These are phyloP conservation scores for Clanis bilineata DNA, from an alignment of 2,888 invertebrate genomes.

Conservation along the genomic window DNA sequence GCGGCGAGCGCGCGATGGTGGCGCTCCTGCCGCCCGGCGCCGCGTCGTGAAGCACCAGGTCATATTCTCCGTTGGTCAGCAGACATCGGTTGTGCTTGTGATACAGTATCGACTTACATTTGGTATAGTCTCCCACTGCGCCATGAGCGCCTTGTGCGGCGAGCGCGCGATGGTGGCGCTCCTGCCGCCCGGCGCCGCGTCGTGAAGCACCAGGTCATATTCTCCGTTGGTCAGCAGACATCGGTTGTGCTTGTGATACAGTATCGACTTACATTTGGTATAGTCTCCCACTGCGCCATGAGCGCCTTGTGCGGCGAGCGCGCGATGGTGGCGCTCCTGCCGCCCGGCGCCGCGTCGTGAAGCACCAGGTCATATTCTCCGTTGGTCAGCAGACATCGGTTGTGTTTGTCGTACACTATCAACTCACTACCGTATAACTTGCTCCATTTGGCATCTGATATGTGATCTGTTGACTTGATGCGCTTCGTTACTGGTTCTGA, in stretches of 20 bases:
- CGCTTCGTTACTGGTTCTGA: conserved; percentile 87
- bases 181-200: conserved; percentile 86
- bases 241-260: conserved; percentile 94
- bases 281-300: conserved; percentile 83
- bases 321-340: conserved; percentile 63
- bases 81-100: too few relatives aligned
- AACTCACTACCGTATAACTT: conserved; percentile 90
- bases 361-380: conserved; percentile 95
- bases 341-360: conserved; percentile 90
- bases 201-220: conserved; percentile 93
- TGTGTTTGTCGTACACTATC: conserved; percentile 94
- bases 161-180: conserved; percentile 70
- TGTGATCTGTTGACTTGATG: conserved; percentile 80
- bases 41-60: too few relatives aligned
- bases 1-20: conserved; percentile 71
- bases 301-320: conserved; percentile 76
- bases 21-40: too few relatives aligned
- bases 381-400: conserved; percentile 91
- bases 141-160: conserved; percentile 76
- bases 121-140: conserved; percentile 84
- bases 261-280: conserved; percentile 84
- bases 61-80: too few relatives aligned
- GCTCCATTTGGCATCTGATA: conserved; percentile 73
- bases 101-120: conserved; percentile 73
- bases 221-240: conserved; percentile 94